Conservation (phyloP, 2,797 vertebrate species). For the Gallinago solitaria region DNA sequence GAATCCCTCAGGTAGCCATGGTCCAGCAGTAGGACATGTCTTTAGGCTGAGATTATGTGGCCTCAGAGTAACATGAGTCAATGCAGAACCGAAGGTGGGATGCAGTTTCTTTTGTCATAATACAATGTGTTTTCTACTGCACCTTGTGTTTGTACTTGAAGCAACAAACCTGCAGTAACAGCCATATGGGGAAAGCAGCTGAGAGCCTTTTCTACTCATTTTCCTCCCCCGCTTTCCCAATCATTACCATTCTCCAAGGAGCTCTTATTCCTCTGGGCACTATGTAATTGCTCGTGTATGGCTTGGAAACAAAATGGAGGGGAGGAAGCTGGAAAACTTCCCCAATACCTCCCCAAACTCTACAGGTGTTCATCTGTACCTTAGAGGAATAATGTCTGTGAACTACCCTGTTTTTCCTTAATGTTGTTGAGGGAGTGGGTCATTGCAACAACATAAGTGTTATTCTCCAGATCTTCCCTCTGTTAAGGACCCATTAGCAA, state of each 20-base stretch:
- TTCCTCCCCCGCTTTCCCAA: neutral
- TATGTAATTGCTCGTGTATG: neutral
- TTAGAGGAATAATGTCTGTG: neutral
- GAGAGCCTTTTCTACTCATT: neutral
- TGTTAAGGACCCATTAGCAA: neutral
- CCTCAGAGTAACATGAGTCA: neutral
- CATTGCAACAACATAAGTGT: neutral
- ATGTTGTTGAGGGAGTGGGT: neutral
- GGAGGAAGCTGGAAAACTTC: neutral
- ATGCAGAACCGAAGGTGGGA: neutral
- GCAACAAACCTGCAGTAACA: neutral
- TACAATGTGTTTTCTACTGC: neutral
- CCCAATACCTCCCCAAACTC: fast-evolving
- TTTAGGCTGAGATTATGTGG: neutral
- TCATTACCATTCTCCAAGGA: neutral
- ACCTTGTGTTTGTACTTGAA: neutral
- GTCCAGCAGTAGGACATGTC: neutral
- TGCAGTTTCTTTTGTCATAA: neutral
- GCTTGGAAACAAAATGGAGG: neutral
- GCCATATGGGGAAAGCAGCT: neutral
- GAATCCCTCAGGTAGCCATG: fast-evolving
- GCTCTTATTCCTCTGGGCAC: neutral
- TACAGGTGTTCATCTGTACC: neutral
- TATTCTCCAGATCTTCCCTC: neutral
- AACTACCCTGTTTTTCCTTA: neutral